Evolutionary conservation across 2,113 vertebrate genomes (phyloP).

Genomic region (Grus americana): DNA sequence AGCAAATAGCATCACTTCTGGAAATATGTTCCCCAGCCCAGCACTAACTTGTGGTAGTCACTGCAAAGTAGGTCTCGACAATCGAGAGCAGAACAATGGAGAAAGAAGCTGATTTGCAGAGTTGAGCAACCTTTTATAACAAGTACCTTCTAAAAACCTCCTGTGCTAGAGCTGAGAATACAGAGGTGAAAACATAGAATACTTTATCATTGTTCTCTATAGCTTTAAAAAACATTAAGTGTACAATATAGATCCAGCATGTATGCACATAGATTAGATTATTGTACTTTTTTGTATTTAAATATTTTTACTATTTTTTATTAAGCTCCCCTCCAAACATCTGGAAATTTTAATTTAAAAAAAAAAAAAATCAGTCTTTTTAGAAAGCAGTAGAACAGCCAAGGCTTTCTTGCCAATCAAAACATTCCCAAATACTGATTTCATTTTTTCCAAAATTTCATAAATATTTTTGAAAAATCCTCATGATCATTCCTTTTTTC

Average conservation of each 20-base stretch:
- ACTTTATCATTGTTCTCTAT: not conserved
- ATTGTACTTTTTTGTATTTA: not conserved
- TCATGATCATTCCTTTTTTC: not conserved
- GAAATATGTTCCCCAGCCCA: not conserved
- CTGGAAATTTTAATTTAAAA: not conserved
- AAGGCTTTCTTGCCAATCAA: not conserved
- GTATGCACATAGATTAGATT: not conserved
- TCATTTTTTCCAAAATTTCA: constrained; percentile 8
- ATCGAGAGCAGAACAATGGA: not conserved
- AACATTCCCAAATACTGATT: not conserved
- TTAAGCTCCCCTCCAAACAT: not conserved
- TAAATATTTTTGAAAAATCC: not conserved
- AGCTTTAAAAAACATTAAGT: not conserved
- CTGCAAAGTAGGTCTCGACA: not conserved
- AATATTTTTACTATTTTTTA: not conserved
- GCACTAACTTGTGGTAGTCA: not conserved
- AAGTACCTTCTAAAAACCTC: not conserved
- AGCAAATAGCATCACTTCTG: not conserved
- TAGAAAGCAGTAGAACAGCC: not conserved
- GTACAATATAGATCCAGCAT: not conserved
- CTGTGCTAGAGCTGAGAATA: not conserved
- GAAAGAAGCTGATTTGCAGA: not conserved
- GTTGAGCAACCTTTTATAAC: not conserved
- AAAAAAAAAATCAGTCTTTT: not conserved
- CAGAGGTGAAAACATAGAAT: not conserved